Percentiles rank a stretch among this genome's conserved stretches.
Conservation (phyloP, 1,140 invertebrate genomes). For the Heliconius nattereri region DNA sequence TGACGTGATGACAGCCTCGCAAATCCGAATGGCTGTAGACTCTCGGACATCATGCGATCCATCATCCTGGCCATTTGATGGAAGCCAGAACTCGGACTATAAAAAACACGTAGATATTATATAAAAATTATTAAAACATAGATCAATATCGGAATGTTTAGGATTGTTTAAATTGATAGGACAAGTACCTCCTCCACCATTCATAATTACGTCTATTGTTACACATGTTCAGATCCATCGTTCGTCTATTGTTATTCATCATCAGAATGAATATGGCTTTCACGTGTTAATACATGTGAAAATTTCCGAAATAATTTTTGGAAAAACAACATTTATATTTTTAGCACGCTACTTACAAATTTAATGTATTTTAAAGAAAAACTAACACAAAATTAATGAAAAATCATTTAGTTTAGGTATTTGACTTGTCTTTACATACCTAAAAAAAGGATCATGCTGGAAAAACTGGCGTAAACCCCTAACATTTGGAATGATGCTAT, state of each 20-base stretch:
- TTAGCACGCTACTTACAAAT: too few species aligned
- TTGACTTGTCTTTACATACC: constrained; percentile 50
- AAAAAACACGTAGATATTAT: constrained; percentile 4
- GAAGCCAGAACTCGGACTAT: constrained; percentile 80
- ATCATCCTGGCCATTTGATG: constrained; percentile 87
- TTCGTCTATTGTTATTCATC: background rate
- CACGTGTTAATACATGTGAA: too few species aligned
- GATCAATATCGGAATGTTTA: background rate
- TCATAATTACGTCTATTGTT: background rate
- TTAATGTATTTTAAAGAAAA: background rate
- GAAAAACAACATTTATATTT: background rate
- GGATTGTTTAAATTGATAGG: background rate
- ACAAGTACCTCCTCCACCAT: background rate
- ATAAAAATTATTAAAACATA: background rate
- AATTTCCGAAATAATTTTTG: too few species aligned
- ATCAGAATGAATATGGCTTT: background rate
- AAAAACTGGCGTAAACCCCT: constrained; percentile 62
- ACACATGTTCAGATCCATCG: background rate
- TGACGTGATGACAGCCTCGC: constrained; percentile 82
- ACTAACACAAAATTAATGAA: background rate
- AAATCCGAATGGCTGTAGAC: constrained; percentile 83
- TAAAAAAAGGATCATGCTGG: constrained; percentile 59
- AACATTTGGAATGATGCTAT: constrained; percentile 65
- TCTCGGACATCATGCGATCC: constrained; percentile 85
- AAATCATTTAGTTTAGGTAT: background rate